Conservation (phyloP, 2,113 vertebrate species). For the Carollia perspicillata region DNA sequence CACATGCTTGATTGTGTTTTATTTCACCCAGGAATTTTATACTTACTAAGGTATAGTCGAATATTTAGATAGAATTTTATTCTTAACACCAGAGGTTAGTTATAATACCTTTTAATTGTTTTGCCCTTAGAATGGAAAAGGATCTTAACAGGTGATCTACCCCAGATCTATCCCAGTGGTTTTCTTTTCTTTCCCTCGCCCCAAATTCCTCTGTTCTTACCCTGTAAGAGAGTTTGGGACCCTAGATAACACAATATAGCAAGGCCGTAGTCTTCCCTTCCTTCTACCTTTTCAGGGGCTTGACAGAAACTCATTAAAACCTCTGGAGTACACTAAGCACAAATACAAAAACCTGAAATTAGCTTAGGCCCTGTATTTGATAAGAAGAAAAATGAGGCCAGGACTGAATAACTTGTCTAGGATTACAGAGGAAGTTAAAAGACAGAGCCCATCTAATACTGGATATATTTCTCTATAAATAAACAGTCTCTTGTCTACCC, state of each 20-base stretch:
- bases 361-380: neutral
- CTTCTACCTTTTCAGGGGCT: neutral
- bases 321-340: neutral
- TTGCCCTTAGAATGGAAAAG: neutral
- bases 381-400: neutral
- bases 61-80: slow-evolving; percentile 22
- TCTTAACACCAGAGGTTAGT: neutral
- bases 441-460: neutral
- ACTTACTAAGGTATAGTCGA: neutral
- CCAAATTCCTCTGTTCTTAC: neutral
- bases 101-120: neutral
- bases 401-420: neutral
- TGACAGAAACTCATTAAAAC: neutral
- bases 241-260: neutral
- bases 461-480: neutral
- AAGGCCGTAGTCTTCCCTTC: neutral
- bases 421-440: neutral
- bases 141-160: neutral
- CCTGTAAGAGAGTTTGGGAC: neutral
- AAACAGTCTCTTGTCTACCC: neutral
- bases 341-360: neutral
- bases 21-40: neutral
- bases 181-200: neutral
- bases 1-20: neutral
- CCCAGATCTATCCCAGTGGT: neutral